phyloP scores from a whole-genome alignment of 1,140 invertebrate genomes.

The Drosophila lowei region DNA sequence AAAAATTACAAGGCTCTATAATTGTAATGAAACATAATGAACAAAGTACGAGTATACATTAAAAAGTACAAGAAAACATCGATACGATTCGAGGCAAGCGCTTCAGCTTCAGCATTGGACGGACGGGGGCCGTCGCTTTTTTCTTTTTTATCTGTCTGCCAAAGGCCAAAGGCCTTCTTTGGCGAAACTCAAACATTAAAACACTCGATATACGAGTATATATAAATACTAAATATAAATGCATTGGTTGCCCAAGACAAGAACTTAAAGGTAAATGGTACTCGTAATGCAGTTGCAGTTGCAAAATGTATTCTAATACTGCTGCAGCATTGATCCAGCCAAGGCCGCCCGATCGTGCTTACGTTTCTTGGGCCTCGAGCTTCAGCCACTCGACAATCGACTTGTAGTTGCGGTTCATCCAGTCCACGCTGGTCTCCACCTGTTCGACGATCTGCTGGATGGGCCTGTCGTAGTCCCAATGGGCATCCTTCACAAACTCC shows the following conservation, averaged over 20 bases:
- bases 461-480: constrained; percentile 87
- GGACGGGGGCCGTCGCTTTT: constrained; percentile 4
- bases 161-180: constrained; percentile 42
- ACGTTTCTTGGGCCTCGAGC: constrained; percentile 25
- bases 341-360: constrained; percentile 13
- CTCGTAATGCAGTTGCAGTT: constrained; percentile 16
- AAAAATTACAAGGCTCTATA: constrained; percentile 62
- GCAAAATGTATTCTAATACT: constrained; percentile 56
- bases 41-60: constrained; percentile 14
- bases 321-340: constrained; percentile 55
- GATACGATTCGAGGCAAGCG: constrained; percentile 5
- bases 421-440: constrained; percentile 90
- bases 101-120: constrained; percentile 3
- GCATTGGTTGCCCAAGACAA: constrained; percentile 29
- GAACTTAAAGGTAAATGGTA: too few species aligned
- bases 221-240: constrained; percentile 66
- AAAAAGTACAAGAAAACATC: constrained; percentile 38
- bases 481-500: constrained; percentile 86
- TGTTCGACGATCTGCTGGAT: constrained; percentile 91
- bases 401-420: constrained; percentile 90
- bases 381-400: constrained; percentile 89
- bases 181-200: constrained; percentile 34
- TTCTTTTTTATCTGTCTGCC: constrained; percentile 25
- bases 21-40: constrained; percentile 35
- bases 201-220: constrained; percentile 34